Base-by-base conservation (phyloP, 2,888 invertebrate species). In the Cosmorhoe ocellata region DNA sequence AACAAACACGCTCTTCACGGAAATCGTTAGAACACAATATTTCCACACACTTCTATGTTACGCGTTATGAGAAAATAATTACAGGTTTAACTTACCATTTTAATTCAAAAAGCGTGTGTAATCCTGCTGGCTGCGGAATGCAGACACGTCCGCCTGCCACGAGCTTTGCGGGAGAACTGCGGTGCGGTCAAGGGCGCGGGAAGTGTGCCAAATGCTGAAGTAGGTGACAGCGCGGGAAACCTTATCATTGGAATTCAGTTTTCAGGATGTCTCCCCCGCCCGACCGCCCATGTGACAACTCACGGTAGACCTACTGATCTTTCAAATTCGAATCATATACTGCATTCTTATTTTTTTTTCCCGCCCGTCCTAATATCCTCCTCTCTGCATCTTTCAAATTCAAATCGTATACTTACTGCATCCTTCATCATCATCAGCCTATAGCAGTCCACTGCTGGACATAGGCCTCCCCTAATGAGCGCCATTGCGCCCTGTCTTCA, bases 131-230 rank as follows among this genome's bases (percentile, higher is more conserved):
- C 60, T 38, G 42, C 49, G 54, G 61, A 48, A 52, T 45, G 33
- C 45, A 26, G 50, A 12, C 63, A 63, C 76, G 78, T 75, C 65
- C 60, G 59, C 52, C 27, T 69, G 27, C 54, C 69, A 64, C 81
- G 69, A 72, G 75, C 67, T 67, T 70, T 76, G 80, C 81, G 76
- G 84, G 67, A 62, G 69, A 66, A 89, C 88, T 88, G 87, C 83
- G 79, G 86, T 59, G 59, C 77, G 88, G 87, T 87, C 90, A 87
- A 89, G 88, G 88, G 56, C 84, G 63, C 49, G 76, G 74, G 81
- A 87, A 89, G 73, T 82, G 81, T 86, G 88, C 84, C 89, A 88
- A 74, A 3, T 24, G 24, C 24, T 7, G 24, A 24, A 6, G 24
- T 74, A 64, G 67, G 71, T 69, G 73, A 72, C 64, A 80, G 80